Percentiles rank a stretch among this genome's conserved stretches.
Evolutionary conservation across 2,113 vertebrate species (phyloP).

Genomic region (Mola mola): DNA sequence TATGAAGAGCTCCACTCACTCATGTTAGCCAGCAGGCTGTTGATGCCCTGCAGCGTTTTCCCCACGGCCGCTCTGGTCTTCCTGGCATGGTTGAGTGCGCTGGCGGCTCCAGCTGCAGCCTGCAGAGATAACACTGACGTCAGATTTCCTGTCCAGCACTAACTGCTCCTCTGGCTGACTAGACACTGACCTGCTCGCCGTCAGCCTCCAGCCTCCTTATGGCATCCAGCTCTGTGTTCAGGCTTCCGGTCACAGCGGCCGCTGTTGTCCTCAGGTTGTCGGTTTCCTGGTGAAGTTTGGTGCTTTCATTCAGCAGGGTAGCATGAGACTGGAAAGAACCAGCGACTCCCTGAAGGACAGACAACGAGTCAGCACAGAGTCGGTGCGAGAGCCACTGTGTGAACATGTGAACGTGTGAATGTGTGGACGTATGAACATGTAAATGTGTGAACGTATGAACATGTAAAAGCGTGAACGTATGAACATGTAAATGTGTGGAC

Average conservation of each 20-base stretch:
- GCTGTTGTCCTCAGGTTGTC: conserved; percentile 31
- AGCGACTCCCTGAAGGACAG: conserved; percentile 35
- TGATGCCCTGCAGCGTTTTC: conserved; percentile 74
- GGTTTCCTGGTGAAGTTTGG: conserved; percentile 36
- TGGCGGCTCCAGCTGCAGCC: conserved; percentile 40
- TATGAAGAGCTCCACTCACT: conserved; percentile 74
- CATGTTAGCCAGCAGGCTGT: conserved; percentile 78
- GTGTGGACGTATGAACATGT: neutral
- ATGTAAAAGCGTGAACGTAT: neutral
- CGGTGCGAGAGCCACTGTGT: neutral
- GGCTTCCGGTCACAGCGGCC: fast-evolving
- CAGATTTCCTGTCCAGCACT: neutral
- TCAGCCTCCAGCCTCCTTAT: conserved; percentile 22
- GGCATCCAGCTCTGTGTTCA: conserved; percentile 5
- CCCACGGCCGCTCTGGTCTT: conserved; percentile 70
- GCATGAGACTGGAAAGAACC: conserved; percentile 13
- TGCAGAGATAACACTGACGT: conserved; percentile 29
- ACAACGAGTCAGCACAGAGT: neutral
- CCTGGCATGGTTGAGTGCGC: conserved; percentile 69
- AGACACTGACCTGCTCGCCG: conserved; percentile 60
- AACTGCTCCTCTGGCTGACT: neutral
- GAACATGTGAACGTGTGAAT: neutral
- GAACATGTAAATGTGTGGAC: neutral
- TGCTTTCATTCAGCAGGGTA: conserved; percentile 36
- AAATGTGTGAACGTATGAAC: neutral